Evolutionary conservation across 2,888 invertebrate genomes (phyloP), one percentile per base, ranked within the genome.

Genomic region (Euplexia lucipara): DNA sequence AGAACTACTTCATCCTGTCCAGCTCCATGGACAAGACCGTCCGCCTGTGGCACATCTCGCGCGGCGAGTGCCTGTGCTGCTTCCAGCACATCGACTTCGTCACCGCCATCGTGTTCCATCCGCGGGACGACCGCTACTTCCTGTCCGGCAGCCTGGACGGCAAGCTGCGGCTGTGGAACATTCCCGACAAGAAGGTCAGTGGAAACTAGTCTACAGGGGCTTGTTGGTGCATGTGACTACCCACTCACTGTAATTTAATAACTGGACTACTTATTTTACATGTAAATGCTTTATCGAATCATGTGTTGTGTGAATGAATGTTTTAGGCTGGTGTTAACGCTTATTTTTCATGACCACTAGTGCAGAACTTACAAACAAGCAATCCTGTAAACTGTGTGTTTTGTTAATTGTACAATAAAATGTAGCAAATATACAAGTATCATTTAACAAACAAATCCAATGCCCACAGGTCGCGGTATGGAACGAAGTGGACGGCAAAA

Each of bases 1-100:
- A 99, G 95, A 99, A 99, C 93, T 99, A 99, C 91, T 99, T 99
- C 88, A 97, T 99, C 56, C 93, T 99, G n/a, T 99, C 99, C 0
- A 99, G 99, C 37, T 99, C 99, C 3, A 99, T 99, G 99, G 99
- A 99, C 90, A 99, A 99, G 91, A 99, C 99, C 0, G 99, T 99
- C 2, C 81, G 95, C 3, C 94, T 99, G 67, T 99, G 99, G 99
- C 99, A 99, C 91, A 98, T 99, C 71, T 99, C 99, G 0, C 96
- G 99, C 39, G 98, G 98, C 84, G 99, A 99, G 91, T 99, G 99
- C 88, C 96, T 99, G 0, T 99, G 99, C 89, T 99, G 99, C 88
- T 99, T 99, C 93, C 99, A 99, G 89, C 99, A 99, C 89, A 99
- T 99, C 75, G 99, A 99, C 94, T 99, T 99, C 90, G 99, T 99